phyloP scores from a whole-genome alignment of 2,113 vertebrate species.

The Zapornia atra region DNA sequence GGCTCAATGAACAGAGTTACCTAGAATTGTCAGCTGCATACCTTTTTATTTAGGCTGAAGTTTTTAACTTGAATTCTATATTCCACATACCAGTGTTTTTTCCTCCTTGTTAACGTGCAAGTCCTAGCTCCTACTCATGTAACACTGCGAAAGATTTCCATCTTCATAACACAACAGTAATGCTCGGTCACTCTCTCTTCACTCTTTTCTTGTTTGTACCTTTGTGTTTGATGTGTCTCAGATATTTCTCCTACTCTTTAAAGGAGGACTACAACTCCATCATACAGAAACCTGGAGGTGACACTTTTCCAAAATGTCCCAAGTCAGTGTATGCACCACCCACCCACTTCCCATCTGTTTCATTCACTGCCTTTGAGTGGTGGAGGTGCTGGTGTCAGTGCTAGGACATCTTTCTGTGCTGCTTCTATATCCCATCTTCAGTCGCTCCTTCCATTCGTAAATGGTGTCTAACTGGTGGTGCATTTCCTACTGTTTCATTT shows the following conservation, averaged over 20 bases:
- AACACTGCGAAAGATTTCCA: not conserved
- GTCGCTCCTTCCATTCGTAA: not conserved
- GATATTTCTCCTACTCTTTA: not conserved
- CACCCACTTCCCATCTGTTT: not conserved
- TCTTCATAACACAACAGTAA: fast-evolving
- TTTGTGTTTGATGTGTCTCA: not conserved
- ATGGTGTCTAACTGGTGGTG: not conserved
- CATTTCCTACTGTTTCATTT: not conserved
- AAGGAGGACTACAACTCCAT: not conserved
- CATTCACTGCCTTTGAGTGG: not conserved
- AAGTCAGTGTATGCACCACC: not conserved
- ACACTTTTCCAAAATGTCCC: not conserved
- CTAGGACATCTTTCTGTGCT: not conserved
- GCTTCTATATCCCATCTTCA: not conserved
- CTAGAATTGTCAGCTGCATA: not conserved
- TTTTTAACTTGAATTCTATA: not conserved
- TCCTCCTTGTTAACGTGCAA: not conserved
- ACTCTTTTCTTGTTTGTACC: not conserved
- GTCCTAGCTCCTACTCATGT: not conserved
- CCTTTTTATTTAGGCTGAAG: not conserved
- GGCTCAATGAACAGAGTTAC: not conserved
- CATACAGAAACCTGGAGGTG: not conserved
- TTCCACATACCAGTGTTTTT: not conserved
- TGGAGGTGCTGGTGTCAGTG: not conserved
- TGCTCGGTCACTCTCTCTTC: not conserved